Evolutionary conservation across 2,797 vertebrate species (phyloP).

Genomic region (Anguilla obscura): DNA sequence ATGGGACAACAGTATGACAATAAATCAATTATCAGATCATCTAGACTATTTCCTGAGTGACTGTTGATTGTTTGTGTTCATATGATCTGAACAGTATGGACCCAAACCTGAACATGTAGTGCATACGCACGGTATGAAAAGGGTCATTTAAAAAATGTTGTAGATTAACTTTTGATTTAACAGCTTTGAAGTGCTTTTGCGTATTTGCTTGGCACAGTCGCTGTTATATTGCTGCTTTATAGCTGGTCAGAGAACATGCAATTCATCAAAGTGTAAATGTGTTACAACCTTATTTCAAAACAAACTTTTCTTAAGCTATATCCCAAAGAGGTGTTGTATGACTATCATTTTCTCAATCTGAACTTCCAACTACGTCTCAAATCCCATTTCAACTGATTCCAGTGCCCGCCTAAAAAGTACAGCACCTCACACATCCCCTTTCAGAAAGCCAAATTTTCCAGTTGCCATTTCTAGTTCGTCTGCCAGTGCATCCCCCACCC

Average conservation of each 20-base stretch:
- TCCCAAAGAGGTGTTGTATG: not conserved
- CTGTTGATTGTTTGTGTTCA: no score
- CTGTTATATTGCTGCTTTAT: not conserved
- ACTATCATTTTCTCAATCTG: not conserved
- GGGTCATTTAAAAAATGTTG: not conserved
- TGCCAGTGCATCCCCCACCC: no score
- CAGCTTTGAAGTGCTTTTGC: not conserved
- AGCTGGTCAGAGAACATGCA: not conserved
- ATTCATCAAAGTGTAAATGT: conserved; percentile 32
- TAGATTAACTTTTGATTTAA: conserved; percentile 12
- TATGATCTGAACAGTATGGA: not conserved
- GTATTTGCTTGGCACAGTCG: not conserved
- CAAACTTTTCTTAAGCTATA: not conserved
- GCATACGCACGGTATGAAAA: not conserved
- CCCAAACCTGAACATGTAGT: not conserved
- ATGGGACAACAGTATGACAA: no score
- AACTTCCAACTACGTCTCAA: not conserved
- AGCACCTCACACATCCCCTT: not conserved
- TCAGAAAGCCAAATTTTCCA: not conserved
- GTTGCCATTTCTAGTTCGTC: not conserved
- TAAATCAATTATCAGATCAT: no score
- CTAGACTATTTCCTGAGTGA: no score
- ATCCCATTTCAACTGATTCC: not conserved
- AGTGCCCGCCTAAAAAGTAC: not conserved
- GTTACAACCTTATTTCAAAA: not conserved